Evolutionary conservation across 2,888 invertebrate genomes (phyloP), one percentile per base, ranked within the genome.

Genomic region (Heteromyza rotundicornis): DNA sequence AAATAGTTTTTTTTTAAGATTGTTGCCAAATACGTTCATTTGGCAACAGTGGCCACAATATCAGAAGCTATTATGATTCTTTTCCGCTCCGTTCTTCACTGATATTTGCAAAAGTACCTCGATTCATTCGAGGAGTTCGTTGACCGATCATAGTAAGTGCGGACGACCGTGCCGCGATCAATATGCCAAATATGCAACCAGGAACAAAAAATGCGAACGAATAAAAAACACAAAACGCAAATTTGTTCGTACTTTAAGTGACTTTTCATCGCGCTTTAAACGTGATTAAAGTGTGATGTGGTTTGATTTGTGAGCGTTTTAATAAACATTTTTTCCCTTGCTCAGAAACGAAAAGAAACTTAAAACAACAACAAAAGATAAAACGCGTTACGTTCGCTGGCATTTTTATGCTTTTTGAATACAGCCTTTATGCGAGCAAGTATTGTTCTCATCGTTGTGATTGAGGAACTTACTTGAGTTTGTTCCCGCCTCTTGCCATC

Each of bases 181-280:
- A 73, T 75, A 73, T 71, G 71, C 72, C 76, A 74, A 75, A 75
- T 78, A 77, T 78, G 78, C 78, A 78, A 77, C 73, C 75, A 78
- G 78, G 74, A 78, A 78, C 73, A 60, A 64, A 54, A 44, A 36
- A 54, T 3, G 49, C n/a, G 14, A n/a, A 44, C 5, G 3, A 44
- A 44, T 44, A 17, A 17, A 44, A 44, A 44, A n/a, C 3, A n/a
- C 5, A n/a, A 17, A 44, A 44, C 19, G 44, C 44, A 3, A 44
- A 17, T 35, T 8, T 14, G 35, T 10, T 8, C 14, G 35, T 14
- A 14, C 8, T 35, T 14, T 35, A 8, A 14, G 14, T 35, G n/a
- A 17, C 44, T 44, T 17, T 16, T 27, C 5, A 7, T 27, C 27
- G 24, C 52, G 19, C 35, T 35, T 16, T n/a, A 60, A 55, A 55